phyloP scores from a whole-genome alignment of 2,113 vertebrate species.

The Apodemus sylvaticus region DNA sequence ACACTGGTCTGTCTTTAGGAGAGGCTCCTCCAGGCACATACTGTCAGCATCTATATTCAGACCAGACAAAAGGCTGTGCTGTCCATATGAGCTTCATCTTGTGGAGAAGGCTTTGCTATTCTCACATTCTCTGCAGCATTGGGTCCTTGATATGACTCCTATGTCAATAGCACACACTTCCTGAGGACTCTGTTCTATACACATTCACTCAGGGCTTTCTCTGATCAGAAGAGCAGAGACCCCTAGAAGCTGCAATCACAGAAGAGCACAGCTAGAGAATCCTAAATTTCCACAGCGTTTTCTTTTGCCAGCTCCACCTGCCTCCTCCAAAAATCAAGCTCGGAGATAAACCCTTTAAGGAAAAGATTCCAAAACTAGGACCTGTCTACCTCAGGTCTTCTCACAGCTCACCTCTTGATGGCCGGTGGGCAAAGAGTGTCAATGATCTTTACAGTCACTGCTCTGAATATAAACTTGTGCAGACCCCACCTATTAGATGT shows the following conservation, averaged over 20 bases:
- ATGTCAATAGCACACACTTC: not conserved
- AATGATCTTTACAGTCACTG: not conserved
- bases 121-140: not conserved
- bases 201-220: not conserved
- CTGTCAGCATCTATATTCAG: not conserved
- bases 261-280: not conserved
- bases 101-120: not conserved
- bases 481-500: not conserved
- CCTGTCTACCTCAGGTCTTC: not conserved
- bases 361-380: not conserved
- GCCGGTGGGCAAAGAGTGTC: not conserved
- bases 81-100: not conserved
- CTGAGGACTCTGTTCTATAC: not conserved
- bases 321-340: not conserved
- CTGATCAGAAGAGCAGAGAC: not conserved
- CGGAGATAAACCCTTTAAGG: not conserved
- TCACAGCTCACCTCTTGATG: not conserved
- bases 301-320: not conserved
- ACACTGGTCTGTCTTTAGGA: not conserved
- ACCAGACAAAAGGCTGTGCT: not conserved
- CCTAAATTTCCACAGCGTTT: not conserved
- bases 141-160: not conserved
- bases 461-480: not conserved
- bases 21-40: not conserved
- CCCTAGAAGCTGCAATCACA: not conserved